Evolutionary conservation across 2,888 invertebrate species (phyloP).

Genomic region (Caenorhabditis angaria): DNA sequence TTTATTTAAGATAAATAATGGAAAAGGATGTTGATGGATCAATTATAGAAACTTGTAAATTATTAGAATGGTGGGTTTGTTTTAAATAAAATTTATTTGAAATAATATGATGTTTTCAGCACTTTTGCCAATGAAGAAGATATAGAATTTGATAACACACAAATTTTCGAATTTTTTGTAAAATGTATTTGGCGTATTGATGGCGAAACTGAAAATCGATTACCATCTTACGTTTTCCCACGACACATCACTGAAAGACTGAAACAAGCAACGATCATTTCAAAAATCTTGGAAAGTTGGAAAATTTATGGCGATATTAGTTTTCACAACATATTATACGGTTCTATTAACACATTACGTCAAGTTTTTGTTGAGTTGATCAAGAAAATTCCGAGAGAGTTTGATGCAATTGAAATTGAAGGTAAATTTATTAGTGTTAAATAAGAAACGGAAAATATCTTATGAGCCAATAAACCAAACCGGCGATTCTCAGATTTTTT

Average conservation of each 20-base stretch:
- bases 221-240: slow-evolving; percentile 30
- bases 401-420: slow-evolving; percentile 12
- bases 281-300: slow-evolving; percentile 14
- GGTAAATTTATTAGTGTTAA: not conserved
- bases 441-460: no score
- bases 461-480: no score
- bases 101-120: slow-evolving; percentile 18
- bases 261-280: slow-evolving; percentile 22
- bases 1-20: slow-evolving; percentile 16
- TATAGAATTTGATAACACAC: slow-evolving; percentile 25
- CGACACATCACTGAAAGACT: slow-evolving; percentile 22
- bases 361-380: slow-evolving; percentile 37
- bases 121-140: slow-evolving; percentile 28
- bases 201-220: slow-evolving; percentile 14
- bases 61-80: slow-evolving; percentile 31
- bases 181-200: slow-evolving; percentile 48
- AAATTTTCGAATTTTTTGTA: slow-evolving; percentile 37
- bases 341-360: slow-evolving; percentile 32
- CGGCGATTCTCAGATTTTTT: no score
- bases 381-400: slow-evolving; percentile 26
- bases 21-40: slow-evolving; percentile 37
- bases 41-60: slow-evolving; percentile 27
- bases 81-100: not conserved
- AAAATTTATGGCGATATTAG: slow-evolving; percentile 39
- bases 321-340: slow-evolving; percentile 44